A percentile compares a stretch with the other conserved stretches of the same genome.
Evolutionary conservation across 2,797 vertebrate species (phyloP).

Genomic region (Poecilia wingei): DNA sequence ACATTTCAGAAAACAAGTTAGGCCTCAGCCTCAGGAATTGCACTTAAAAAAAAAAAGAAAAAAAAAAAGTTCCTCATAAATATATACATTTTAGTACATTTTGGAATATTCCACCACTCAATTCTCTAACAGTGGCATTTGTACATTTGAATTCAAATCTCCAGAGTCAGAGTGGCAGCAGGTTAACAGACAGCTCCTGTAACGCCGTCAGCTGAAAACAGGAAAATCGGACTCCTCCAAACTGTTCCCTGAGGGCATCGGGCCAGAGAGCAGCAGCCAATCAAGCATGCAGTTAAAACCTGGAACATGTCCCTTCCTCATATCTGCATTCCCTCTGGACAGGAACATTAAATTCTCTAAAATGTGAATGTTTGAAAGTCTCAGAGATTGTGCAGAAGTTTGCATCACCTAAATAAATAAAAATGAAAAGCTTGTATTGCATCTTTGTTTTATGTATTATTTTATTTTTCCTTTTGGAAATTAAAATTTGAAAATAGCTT

Average conservation of each 20-base stretch:
- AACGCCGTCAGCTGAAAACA: slow-evolving; percentile 37
- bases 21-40: neutral
- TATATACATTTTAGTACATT: neutral
- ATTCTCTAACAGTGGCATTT: slow-evolving; percentile 3
- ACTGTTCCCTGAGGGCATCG: slow-evolving; percentile 32
- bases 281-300: slow-evolving; percentile 39
- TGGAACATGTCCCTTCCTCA: slow-evolving; percentile 5
- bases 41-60: too few relatives aligned
- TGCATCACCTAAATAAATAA: neutral
- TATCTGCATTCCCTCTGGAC: neutral
- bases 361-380: neutral
- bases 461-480: neutral
- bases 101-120: neutral
- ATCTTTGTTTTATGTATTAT: neutral
- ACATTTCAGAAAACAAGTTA: neutral
- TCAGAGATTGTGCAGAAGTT: neutral
- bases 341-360: neutral
- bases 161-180: slow-evolving; percentile 18
- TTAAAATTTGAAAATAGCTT: neutral
- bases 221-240: slow-evolving; percentile 17
- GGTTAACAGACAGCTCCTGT: slow-evolving; percentile 31
- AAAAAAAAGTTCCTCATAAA: too few relatives aligned
- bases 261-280: slow-evolving; percentile 47
- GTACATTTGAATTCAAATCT: slow-evolving; percentile 13
- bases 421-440: neutral